Evolutionary conservation across 2,113 vertebrate genomes (phyloP).

Genomic region (Hydrolagus affinis): DNA sequence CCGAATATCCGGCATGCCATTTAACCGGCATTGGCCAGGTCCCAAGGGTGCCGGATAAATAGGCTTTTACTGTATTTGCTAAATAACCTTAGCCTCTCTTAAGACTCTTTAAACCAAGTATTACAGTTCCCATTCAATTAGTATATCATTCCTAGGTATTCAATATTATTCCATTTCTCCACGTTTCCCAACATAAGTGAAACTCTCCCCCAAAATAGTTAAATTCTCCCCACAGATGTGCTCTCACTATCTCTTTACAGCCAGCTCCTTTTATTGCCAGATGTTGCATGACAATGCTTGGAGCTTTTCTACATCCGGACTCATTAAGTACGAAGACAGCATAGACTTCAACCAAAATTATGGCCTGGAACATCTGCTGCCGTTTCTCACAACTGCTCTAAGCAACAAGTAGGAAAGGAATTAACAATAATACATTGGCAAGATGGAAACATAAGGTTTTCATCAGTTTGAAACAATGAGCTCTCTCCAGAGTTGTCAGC

Average conservation of each 20-base stretch:
- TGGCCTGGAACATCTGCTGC: neutral
- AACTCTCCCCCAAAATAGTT: no score
- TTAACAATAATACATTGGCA: neutral
- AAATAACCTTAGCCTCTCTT: no score
- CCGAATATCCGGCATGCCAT: no score
- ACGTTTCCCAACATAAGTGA: no score
- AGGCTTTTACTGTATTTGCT: no score
- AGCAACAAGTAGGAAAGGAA: neutral
- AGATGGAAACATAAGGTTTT: neutral
- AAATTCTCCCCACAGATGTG: neutral
- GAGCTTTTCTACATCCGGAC: neutral
- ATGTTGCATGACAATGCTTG: neutral
- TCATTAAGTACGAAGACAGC: neutral
- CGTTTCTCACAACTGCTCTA: neutral
- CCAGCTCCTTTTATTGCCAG: neutral
- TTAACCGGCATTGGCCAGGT: no score
- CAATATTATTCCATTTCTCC: no score
- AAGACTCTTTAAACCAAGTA: no score
- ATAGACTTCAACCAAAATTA: slow-evolving; percentile 5
- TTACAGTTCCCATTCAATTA: no score
- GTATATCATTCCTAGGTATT: no score
- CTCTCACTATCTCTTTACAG: neutral
- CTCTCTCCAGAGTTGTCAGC: neutral
- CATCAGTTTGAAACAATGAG: neutral
- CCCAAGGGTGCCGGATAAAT: no score